Conservation (phyloP, 2,113 vertebrate species). For the Trematocara variabile region DNA sequence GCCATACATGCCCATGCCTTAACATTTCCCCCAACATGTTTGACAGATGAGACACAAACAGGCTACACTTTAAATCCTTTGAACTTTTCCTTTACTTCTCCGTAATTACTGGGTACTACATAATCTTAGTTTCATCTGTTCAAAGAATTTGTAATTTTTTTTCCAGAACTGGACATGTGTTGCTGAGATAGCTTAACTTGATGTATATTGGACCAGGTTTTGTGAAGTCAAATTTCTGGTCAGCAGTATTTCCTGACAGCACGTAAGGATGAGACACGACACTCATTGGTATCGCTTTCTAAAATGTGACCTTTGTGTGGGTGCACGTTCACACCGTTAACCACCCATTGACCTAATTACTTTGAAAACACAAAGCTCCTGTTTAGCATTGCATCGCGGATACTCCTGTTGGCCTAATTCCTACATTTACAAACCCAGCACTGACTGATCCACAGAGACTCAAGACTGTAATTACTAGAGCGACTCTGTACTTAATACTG, state of each 20-base stretch:
- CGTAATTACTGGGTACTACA: background rate
- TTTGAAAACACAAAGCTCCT: constrained; percentile 6
- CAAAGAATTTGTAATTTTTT: fast-evolving
- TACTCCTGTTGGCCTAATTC: background rate
- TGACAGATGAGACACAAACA: background rate
- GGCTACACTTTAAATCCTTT: background rate
- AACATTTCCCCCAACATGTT: background rate
- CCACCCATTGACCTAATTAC: constrained; percentile 58
- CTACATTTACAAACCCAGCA: background rate
- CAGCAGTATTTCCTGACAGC: background rate
- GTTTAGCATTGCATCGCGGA: background rate
- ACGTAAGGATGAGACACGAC: background rate
- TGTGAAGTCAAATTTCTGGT: background rate
- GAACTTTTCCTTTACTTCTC: background rate
- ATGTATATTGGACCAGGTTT: background rate
- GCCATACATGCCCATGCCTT: background rate
- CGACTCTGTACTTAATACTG: background rate
- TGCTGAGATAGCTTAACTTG: background rate
- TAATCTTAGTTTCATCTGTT: background rate
- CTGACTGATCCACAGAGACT: background rate
- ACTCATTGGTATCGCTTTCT: constrained; percentile 36
- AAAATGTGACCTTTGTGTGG: constrained; percentile 9
- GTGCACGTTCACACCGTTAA: constrained; percentile 41
- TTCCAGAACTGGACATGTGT: background rate
- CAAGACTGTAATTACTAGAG: background rate